phyloP scores from a whole-genome alignment of 2,888 invertebrate genomes.

The Zonitis immaculata region DNA sequence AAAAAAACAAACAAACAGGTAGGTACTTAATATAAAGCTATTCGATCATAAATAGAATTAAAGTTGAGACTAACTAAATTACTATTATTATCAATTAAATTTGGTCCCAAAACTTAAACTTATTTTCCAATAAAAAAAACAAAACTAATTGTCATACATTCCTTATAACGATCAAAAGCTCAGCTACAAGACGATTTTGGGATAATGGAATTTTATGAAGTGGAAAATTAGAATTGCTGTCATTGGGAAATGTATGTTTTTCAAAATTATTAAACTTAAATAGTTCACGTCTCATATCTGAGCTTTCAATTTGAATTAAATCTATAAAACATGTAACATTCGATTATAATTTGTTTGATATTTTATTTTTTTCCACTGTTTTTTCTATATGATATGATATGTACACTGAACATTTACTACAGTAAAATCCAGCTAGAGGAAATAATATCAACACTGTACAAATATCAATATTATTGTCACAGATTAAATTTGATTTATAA shows the following conservation, averaged over 20 bases:
- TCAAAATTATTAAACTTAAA: no score
- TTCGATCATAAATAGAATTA: no score
- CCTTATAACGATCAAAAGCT: no score
- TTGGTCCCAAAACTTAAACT: background rate
- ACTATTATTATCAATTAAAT: background rate
- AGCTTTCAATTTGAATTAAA: background rate
- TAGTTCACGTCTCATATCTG: no score
- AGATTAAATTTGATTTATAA: background rate
- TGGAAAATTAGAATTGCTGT: no score
- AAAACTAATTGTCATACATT: no score
- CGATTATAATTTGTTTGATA: background rate
- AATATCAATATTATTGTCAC: background rate
- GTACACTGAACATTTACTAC: conserved; percentile 14
- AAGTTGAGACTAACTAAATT: no score
- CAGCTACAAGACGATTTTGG: background rate
- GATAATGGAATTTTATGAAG: background rate
- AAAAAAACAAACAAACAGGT: no score
- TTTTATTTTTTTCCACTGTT: background rate
- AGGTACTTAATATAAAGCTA: no score
- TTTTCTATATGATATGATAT: conserved; percentile 14
- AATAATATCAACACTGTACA: background rate
- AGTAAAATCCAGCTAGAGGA: background rate
- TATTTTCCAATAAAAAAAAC: no score
- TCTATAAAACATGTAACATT: background rate
- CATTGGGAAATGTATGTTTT: no score